Base-by-base conservation (phyloP, 2,888 invertebrate genomes). In the Mythimna ferrago region DNA sequence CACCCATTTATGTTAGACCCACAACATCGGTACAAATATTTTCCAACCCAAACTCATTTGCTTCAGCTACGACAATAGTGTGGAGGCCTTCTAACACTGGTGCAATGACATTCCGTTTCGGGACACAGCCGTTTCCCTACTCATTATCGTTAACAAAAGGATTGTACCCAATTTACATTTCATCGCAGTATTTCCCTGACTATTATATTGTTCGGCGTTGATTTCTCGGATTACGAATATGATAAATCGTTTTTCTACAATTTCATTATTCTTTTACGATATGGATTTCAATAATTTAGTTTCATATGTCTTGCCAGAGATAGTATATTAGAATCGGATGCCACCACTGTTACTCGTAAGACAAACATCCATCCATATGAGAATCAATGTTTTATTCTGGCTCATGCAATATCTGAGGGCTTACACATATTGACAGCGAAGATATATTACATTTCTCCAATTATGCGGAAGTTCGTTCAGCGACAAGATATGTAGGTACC, bases 71-170 rank as follows among this genome's bases (percentile, higher is more conserved):
- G 57, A 75, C 73, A 77, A 76, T 73, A 65, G 69, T 70, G 72
- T 76, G 73, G 74, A 76, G 90, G 71, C 86, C 89, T 84, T 68
- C 64, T 65, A 75, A 80, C 56, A 61, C 66, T 84, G 82, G 86
- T 74, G 66, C 60, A 76, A 80, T 78, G 70, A 76, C 74, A 88
- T 90, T 92, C 89, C 86, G 88, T 89, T 91, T 91, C 76, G 85
- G 89, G 88, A 89, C 89, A 87, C 85, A 88, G 82, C 88, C 89
- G 89, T 92, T 91, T 90, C 86, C 89, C 85, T 87, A 80, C 89
- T 92, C 92, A 92, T 94, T 93, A 92, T 92, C 89, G 89, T 92
- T 92, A 91, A 92, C 92, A 91, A 92, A 92, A 92, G 92, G 93
- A 90, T 92, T 91, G 88, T 88, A 89, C 86, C 87, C 89, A 90